Conservation (phyloP, 2,888 invertebrate species). For the Leucoptera coffeella region DNA sequence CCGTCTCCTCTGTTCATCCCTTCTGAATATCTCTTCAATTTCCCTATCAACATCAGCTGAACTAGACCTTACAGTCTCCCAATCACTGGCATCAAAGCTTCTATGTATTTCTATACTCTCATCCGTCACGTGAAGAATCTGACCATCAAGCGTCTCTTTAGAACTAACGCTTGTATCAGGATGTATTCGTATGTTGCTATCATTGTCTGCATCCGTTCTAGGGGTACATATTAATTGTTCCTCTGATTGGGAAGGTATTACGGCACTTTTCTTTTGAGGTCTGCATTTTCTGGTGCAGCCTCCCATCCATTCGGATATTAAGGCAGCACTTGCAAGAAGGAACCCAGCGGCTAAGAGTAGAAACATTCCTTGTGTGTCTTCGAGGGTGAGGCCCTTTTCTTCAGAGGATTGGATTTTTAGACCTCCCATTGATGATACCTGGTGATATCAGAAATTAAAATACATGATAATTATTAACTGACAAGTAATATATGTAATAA, state of each 20-base stretch:
- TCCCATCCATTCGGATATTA: slow-evolving; percentile 66
- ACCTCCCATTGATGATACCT: slow-evolving; percentile 14
- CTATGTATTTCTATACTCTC: slow-evolving; percentile 25
- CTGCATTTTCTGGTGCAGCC: slow-evolving; percentile 59
- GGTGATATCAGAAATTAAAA: slow-evolving; percentile 6
- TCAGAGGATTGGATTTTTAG: slow-evolving; percentile 44
- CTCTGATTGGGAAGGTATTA: slow-evolving; percentile 11
- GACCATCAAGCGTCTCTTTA: slow-evolving; percentile 22
- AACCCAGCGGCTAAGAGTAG: slow-evolving; percentile 66
- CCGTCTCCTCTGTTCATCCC: slow-evolving; percentile 15
- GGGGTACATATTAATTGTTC: slow-evolving; percentile 16
- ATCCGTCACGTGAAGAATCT: slow-evolving; percentile 24
- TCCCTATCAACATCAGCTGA: slow-evolving; percentile 33
- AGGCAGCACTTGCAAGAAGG: slow-evolving; percentile 53
- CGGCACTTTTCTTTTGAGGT: slow-evolving; percentile 13
- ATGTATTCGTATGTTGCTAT: slow-evolving; percentile 10
- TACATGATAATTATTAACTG: too few species aligned
- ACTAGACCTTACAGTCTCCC: slow-evolving; percentile 27
- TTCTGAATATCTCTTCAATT: slow-evolving; percentile 33
- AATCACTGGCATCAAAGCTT: slow-evolving; percentile 13
- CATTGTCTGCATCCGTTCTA: slow-evolving; percentile 7
- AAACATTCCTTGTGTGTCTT: slow-evolving; percentile 81
- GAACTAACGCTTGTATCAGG: slow-evolving; percentile 17
- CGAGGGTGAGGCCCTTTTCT: slow-evolving; percentile 69
- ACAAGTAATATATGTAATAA: too few species aligned